A percentile compares a stretch with the other conserved stretches of the same genome.
Evolutionary conservation across 2,113 vertebrate species (phyloP).

Genomic region (Stigmatopora nigra): DNA sequence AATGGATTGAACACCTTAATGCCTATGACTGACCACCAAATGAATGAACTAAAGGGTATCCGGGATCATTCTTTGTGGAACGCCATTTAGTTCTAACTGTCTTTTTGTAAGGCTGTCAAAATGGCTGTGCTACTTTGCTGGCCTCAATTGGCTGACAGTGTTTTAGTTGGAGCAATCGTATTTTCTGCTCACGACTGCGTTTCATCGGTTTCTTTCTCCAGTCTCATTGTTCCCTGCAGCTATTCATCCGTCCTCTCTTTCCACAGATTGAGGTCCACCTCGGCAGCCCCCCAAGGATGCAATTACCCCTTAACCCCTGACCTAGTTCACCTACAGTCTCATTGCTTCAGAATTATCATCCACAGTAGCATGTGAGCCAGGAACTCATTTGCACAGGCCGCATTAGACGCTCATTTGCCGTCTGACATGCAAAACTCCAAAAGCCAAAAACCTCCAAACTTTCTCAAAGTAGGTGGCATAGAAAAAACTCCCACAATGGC

Average conservation of each 20-base stretch:
- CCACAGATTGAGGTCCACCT: not conserved
- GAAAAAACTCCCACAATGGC: not conserved
- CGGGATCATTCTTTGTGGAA: not conserved
- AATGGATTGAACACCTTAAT: no score
- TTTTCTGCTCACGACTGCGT: constrained; percentile 1
- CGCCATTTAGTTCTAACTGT: not conserved
- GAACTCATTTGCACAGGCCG: not conserved
- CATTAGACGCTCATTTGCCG: not conserved
- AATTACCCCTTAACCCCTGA: constrained; percentile 42
- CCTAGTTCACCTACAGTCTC: constrained; percentile 16
- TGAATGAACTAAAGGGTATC: not conserved
- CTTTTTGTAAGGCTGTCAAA: not conserved
- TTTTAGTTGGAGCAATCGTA: not conserved
- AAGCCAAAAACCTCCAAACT: not conserved
- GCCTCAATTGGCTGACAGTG: not conserved
- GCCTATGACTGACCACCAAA: not conserved
- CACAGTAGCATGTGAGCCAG: not conserved
- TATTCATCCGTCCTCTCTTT: constrained; percentile 10
- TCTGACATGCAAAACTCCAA: not conserved
- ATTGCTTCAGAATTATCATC: constrained; percentile 2
- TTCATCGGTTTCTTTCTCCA: not conserved
- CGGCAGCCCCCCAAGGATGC: constrained; percentile 19
- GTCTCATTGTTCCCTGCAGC: constrained; percentile 8
- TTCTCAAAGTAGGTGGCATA: not conserved
- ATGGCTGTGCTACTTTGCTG: not conserved